Conservation (phyloP, 2,113 vertebrate species). For the Chlorodrepanis virens region DNA sequence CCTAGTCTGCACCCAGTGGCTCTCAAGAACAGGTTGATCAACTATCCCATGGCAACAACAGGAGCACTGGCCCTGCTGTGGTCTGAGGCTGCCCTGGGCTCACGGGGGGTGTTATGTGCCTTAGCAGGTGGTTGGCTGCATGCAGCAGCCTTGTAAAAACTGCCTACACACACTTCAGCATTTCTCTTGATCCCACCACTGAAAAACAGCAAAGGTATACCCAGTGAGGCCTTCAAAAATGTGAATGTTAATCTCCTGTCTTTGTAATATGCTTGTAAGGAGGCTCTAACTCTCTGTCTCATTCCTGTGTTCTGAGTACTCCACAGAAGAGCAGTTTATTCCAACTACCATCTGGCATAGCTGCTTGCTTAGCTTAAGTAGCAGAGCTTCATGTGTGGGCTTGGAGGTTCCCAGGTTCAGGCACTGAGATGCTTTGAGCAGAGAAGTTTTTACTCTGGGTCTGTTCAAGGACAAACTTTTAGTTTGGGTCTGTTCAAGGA, state of each 20-base stretch:
- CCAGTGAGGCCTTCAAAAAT: accelerated
- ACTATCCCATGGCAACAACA: accelerated
- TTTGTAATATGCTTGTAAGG: background rate
- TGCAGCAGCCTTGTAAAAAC: background rate
- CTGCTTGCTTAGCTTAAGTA: background rate
- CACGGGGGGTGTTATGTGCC: accelerated
- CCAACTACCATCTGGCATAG: background rate
- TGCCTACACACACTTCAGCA: background rate
- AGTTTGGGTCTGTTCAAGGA: background rate
- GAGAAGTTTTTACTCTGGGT: background rate
- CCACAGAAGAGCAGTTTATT: background rate
- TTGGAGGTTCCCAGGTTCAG: background rate
- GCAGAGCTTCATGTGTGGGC: background rate
- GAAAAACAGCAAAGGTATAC: background rate
- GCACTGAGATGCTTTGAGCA: background rate
- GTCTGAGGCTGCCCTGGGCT: background rate
- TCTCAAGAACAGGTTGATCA: background rate
- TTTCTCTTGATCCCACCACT: background rate
- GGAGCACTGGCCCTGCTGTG: background rate
- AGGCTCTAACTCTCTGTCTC: background rate
- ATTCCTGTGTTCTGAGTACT: background rate
- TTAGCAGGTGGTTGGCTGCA: background rate
- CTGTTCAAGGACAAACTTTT: background rate
- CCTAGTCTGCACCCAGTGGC: background rate
- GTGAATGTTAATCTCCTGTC: background rate